phyloP scores from a whole-genome alignment of 2,797 vertebrate genomes.

The Pyrocephalus nanus region DNA sequence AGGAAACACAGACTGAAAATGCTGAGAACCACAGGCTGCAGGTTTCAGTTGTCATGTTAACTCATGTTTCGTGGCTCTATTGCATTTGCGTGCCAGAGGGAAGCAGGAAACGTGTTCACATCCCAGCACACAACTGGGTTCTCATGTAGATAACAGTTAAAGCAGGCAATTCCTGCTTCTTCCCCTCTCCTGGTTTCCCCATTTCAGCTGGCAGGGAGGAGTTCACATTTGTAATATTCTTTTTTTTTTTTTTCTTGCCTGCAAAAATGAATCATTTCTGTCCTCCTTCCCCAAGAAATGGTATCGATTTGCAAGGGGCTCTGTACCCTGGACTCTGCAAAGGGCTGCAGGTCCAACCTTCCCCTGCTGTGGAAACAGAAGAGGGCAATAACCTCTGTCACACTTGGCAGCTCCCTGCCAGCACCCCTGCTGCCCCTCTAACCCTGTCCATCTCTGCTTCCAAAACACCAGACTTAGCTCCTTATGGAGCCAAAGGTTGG shows the following conservation, averaged over 20 bases:
- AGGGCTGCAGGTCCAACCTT: background rate
- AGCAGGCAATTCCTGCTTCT: background rate
- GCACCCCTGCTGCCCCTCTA: no score
- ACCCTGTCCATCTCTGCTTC: background rate
- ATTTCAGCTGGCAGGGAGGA: background rate
- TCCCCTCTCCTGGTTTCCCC: background rate
- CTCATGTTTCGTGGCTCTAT: accelerated
- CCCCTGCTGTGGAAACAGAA: background rate
- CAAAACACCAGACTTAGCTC: background rate
- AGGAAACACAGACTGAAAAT: background rate
- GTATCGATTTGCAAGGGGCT: accelerated
- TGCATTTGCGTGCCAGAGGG: background rate
- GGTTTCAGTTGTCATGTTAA: background rate
- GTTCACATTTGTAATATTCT: background rate
- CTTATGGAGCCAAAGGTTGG: accelerated
- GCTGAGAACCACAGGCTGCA: background rate
- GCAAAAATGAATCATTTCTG: background rate
- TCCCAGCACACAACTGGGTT: background rate
- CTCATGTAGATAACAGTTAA: background rate
- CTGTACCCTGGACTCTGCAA: background rate
- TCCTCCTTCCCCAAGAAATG: background rate
- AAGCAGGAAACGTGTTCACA: background rate
- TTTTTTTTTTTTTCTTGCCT: background rate
- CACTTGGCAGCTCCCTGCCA: background rate
- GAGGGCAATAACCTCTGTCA: background rate